These are phyloP conservation scores for Hypotaenidia okinawae DNA, from an alignment of 2,797 vertebrate species.

Conservation along the genomic window DNA sequence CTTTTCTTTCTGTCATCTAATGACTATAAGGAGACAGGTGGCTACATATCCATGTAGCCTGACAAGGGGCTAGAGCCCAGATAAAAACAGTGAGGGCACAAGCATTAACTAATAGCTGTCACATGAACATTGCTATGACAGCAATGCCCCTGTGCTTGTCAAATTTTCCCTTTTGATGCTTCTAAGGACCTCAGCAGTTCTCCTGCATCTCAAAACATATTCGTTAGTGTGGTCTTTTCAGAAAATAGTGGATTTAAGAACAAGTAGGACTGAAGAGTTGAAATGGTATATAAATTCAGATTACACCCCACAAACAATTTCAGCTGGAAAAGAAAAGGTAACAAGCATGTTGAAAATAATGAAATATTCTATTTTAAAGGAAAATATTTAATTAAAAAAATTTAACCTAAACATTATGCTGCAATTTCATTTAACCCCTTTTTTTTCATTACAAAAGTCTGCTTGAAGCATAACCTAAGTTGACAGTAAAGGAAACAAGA, in stretches of 20 bases:
- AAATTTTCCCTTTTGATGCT: background rate
- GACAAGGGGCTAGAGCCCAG: background rate
- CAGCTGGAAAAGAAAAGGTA: background rate
- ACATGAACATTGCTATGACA: background rate
- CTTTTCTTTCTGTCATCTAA: background rate
- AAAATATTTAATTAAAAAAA: background rate
- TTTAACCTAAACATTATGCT: background rate
- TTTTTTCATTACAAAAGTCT: background rate
- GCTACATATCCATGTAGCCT: background rate
- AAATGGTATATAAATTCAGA: background rate
- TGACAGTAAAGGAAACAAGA: background rate
- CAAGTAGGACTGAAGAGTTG: background rate
- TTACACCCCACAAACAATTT: background rate
- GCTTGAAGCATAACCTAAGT: background rate
- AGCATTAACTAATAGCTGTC: background rate
- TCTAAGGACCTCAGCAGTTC: background rate
- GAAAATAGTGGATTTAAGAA: background rate
- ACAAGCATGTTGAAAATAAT: background rate
- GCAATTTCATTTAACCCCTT: background rate
- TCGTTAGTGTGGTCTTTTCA: background rate
- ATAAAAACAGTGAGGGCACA: background rate
- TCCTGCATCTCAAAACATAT: background rate
- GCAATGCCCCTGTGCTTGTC: background rate
- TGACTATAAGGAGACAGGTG: background rate
- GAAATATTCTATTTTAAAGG: background rate